Conservation (phyloP, 2,113 vertebrate species). For the Calypte anna region DNA sequence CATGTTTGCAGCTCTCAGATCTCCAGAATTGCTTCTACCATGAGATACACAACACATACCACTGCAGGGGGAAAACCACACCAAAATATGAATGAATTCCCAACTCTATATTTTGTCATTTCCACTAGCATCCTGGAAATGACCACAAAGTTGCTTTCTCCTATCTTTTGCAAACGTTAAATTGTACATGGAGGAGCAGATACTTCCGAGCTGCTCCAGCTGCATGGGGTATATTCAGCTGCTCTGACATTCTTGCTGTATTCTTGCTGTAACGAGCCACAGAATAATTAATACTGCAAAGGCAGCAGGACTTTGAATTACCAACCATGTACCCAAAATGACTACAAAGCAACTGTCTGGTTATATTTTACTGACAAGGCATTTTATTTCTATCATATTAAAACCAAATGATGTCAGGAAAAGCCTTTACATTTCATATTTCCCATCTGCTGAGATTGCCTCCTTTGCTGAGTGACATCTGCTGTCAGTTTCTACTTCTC, state of each 20-base stretch:
- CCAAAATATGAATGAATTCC: not conserved
- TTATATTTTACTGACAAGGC: conserved; percentile 62
- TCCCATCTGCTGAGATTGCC: conserved; percentile 71
- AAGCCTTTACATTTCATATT: conserved; percentile 65
- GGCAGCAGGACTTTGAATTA: conserved; percentile 59
- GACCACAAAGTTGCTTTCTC: not conserved
- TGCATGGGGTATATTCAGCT: conserved; percentile 14
- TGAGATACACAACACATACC: not conserved
- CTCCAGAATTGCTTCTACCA: not conserved
- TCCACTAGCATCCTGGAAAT: not conserved
- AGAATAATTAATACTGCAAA: conserved; percentile 62
- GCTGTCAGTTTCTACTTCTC: conserved; percentile 49
- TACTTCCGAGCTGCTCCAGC: conserved; percentile 25
- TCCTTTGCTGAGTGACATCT: conserved; percentile 73
- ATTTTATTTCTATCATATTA: conserved; percentile 67
- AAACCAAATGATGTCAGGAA: conserved; percentile 73
- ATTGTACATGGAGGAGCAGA: not conserved
- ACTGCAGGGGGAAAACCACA: not conserved
- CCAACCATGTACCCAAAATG: conserved; percentile 38
- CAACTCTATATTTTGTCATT: not conserved
- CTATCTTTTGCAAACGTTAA: not conserved
- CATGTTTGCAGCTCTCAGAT: not conserved
- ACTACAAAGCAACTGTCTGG: conserved; percentile 64
- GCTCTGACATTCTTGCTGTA: not conserved
- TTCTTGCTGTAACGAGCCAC: conserved; percentile 31